Evolutionary conservation across 2,888 invertebrate species (phyloP).

Genomic region (Drosophila barbarae): DNA sequence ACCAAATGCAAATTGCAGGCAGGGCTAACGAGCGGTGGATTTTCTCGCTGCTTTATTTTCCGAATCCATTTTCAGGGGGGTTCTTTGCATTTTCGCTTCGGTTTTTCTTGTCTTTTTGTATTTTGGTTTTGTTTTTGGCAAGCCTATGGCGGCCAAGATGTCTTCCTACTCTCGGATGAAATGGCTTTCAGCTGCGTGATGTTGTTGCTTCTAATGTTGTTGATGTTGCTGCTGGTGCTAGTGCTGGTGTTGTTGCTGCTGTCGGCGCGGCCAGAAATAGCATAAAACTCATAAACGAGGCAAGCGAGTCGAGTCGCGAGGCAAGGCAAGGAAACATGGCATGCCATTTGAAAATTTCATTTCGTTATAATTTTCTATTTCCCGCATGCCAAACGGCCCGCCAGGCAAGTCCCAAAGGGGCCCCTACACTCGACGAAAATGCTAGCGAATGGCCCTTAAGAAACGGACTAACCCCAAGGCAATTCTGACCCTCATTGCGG

Average conservation of each 20-base stretch:
- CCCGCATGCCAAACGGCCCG: slow-evolving; percentile 73
- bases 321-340: slow-evolving; percentile 57
- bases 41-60: slow-evolving; percentile 35
- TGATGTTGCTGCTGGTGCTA: slow-evolving; percentile 32
- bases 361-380: slow-evolving; percentile 71
- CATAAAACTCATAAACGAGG: slow-evolving; percentile 72
- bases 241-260: slow-evolving; percentile 44
- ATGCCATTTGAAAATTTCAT: slow-evolving; percentile 73
- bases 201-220: slow-evolving; percentile 29
- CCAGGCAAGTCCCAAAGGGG: slow-evolving; percentile 63
- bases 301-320: slow-evolving; percentile 44
- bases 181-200: slow-evolving; percentile 63
- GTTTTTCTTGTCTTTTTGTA: slow-evolving; percentile 7
- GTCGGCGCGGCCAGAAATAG: slow-evolving; percentile 70
- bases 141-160: slow-evolving; percentile 52
- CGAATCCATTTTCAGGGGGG: slow-evolving; percentile 21
- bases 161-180: slow-evolving; percentile 61
- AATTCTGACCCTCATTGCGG: background rate
- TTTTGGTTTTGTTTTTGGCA: slow-evolving; percentile 51
- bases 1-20: slow-evolving; percentile 66
- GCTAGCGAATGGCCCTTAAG: background rate
- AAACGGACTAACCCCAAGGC: background rate
- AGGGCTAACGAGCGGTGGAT: slow-evolving; percentile 62
- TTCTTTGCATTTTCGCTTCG: background rate
- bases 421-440: slow-evolving; percentile 35